These are phyloP conservation scores for Spialia ferax DNA, from an alignment of 2,888 invertebrate species.

Conservation along the genomic window DNA sequence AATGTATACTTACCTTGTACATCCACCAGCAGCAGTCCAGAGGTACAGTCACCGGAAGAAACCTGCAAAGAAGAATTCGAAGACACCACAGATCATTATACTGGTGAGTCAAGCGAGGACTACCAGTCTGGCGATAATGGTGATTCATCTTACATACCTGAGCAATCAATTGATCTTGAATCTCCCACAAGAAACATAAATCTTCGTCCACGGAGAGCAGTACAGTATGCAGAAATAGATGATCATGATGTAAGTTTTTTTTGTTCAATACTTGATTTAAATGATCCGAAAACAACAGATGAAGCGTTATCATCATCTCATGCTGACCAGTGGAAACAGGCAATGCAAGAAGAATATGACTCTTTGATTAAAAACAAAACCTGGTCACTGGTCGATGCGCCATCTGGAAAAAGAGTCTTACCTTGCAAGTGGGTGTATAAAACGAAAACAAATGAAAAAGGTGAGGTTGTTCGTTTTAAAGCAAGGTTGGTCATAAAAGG, in stretches of 20 bases:
- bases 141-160: background rate
- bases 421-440: conserved; percentile 50
- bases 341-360: background rate
- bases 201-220: background rate
- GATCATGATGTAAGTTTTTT: background rate
- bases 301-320: background rate
- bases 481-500: conserved; percentile 44
- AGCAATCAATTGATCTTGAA: background rate
- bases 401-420: too few species aligned
- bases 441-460: conserved; percentile 43
- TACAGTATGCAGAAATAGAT: background rate
- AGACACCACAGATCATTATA: background rate
- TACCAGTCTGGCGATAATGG: background rate
- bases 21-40: background rate
- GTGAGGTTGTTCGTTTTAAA: conserved; percentile 40
- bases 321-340: background rate
- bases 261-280: background rate
- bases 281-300: background rate
- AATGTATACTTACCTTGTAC: background rate
- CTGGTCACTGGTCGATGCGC: too few species aligned
- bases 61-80: background rate
- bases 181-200: background rate
- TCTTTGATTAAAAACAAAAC: background rate
- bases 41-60: background rate
- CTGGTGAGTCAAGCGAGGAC: background rate